These are phyloP conservation scores for Muscidifurax raptorellus DNA, from an alignment of 1,140 invertebrate species.

Conservation along the genomic window DNA sequence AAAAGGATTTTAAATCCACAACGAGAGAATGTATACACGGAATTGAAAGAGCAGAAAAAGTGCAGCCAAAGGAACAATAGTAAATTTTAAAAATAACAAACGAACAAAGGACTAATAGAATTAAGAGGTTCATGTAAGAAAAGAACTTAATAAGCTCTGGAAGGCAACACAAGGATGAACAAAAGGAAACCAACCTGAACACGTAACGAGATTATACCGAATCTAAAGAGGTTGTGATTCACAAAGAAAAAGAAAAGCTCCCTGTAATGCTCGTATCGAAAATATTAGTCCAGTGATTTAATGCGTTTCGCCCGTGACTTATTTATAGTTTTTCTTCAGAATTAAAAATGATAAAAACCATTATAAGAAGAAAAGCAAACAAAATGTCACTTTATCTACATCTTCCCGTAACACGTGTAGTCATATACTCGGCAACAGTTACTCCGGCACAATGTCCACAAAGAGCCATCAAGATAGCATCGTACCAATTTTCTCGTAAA, in stretches of 20 bases:
- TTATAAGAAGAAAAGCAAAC: background rate
- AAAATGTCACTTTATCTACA: background rate
- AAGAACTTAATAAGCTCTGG: background rate
- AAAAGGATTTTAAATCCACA: slow-evolving; percentile 43
- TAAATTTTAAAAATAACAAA: background rate
- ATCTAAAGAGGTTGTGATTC: background rate
- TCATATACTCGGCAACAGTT: background rate
- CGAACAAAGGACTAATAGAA: background rate
- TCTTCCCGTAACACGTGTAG: background rate
- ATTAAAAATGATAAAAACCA: background rate
- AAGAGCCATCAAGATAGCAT: background rate
- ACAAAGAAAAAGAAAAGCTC: background rate
- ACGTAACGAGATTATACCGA: background rate
- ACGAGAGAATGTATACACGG: background rate
- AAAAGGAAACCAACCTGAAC: background rate
- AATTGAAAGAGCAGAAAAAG: background rate
- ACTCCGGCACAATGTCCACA: background rate
- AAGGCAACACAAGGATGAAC: background rate
- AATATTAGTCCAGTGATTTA: background rate
- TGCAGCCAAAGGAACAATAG: slow-evolving; percentile 9
- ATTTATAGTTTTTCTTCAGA: too few relatives aligned
- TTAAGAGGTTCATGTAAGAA: slow-evolving; percentile 2
- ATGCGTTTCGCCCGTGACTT: background rate
- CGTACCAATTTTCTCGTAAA: background rate
- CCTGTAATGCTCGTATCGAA: background rate